Percentiles rank a stretch among this genome's conserved stretches.
These are phyloP conservation scores for Hylia prasina DNA, from an alignment of 2,113 vertebrate genomes.

Conservation along the genomic window DNA sequence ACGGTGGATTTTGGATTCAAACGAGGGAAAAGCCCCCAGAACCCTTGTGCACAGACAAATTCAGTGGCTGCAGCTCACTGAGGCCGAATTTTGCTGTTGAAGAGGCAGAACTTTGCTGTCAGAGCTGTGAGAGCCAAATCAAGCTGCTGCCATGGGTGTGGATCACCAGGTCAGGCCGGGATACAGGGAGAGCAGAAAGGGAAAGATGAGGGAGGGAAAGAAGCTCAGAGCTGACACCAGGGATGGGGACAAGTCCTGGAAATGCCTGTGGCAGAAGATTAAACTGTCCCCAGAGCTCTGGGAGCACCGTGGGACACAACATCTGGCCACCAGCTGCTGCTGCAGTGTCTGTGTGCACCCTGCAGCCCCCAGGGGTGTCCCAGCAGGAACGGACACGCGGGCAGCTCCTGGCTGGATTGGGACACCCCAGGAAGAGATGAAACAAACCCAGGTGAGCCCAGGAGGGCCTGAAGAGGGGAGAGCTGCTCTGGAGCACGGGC, in stretches of 20 bases:
- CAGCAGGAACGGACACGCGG: fast-evolving
- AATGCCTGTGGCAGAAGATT: background rate
- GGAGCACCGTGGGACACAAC: background rate
- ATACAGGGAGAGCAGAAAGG: background rate
- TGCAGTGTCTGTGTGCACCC: background rate
- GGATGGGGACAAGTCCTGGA: background rate
- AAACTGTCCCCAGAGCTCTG: background rate
- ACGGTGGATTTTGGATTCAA: background rate
- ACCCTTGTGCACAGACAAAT: background rate
- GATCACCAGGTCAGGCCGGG: background rate
- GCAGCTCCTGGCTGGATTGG: fast-evolving
- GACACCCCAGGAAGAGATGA: background rate
- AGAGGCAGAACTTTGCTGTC: background rate
- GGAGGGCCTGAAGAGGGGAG: background rate
- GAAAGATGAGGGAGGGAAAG: background rate
- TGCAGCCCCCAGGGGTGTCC: background rate
- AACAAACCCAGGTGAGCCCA: fast-evolving
- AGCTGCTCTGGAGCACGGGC: background rate
- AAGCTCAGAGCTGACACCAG: background rate
- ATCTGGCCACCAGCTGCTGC: constrained; percentile 20
- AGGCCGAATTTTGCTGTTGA: background rate
- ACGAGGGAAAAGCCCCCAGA: background rate
- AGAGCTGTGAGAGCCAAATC: background rate
- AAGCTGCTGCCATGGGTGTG: fast-evolving
- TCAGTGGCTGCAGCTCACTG: background rate